A percentile compares a stretch with the other conserved stretches of the same genome.
Evolutionary conservation across 2,797 vertebrate genomes (phyloP).

Genomic region (Diplodus puntazzo): DNA sequence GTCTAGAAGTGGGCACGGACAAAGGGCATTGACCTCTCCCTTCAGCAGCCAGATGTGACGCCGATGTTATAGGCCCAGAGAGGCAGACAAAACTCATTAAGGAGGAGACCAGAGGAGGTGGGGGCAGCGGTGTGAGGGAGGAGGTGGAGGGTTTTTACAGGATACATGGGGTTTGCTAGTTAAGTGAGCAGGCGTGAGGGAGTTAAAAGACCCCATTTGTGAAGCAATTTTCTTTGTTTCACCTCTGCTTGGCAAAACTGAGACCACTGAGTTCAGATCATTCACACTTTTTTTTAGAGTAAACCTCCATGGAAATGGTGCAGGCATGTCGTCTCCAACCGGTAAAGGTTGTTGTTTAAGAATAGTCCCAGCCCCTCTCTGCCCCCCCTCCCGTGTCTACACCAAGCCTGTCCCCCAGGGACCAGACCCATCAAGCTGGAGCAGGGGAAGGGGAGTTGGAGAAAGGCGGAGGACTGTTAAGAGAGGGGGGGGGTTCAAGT

Average conservation of each 20-base stretch:
- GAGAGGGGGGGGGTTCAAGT: constrained; percentile 41
- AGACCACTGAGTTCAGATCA: neutral
- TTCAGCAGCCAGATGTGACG: constrained; percentile 76
- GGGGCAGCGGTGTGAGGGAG: constrained; percentile 6
- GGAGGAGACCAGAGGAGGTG: constrained; percentile 36
- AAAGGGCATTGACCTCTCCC: constrained; percentile 73
- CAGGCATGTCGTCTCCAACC: constrained; percentile 33
- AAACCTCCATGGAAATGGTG: constrained; percentile 42
- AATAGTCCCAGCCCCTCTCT: constrained; percentile 70
- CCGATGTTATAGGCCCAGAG: constrained; percentile 61
- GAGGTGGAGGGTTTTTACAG: constrained; percentile 59
- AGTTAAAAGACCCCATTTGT: constrained; percentile 41
- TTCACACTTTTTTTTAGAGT: constrained; percentile 1
- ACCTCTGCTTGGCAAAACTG: neutral
- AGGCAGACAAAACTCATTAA: constrained; percentile 82
- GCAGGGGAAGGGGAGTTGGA: constrained; percentile 22
- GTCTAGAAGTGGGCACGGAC: constrained; percentile 58
- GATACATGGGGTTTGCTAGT: constrained; percentile 54
- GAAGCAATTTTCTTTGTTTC: constrained; percentile 35
- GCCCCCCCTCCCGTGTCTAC: constrained; percentile 3
- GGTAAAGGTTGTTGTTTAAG: constrained; percentile 78
- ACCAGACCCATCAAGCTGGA: constrained; percentile 37
- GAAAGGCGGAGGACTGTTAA: constrained; percentile 45
- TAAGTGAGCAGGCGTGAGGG: constrained; percentile 36
- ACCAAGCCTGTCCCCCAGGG: constrained; percentile 33